Base-by-base conservation (phyloP, 2,888 invertebrate species). In the Cryptus viduatorius region DNA sequence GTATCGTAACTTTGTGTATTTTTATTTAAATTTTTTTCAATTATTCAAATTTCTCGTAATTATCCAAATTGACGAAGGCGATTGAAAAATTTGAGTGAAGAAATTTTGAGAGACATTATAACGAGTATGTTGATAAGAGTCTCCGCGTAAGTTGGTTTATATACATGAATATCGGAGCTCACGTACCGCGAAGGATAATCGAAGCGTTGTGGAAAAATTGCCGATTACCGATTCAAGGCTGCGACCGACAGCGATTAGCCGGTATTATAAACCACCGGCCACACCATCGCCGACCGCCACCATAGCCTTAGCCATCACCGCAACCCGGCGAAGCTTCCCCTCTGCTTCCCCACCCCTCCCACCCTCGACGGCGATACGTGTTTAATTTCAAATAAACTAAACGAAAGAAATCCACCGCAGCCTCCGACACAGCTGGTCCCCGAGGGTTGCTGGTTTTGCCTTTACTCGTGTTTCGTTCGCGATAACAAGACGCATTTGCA, bases 181-280 rank as follows among this genome's bases (percentile, higher is more conserved):
- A 68, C 82, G 83, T 84, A 87, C 78, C 79, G 83, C 83, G 56
- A 85, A 84, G 85, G 85, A 89, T 88, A 89, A 88, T 89, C 89
- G 84, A 87, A 87, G 80, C 85, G 83, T 79, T 82, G 79, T 82
- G 86, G 87, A 90, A 90, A 89, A 89, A 90, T 89, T 84, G 84
- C 77, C 87, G 87, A 89, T 90, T 89, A 89, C 83, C 79, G 84
- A 89, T 90, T 90, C 90, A 90, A 90, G 90, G 90, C 87, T 86
- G 86, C 87, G 87, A 84, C 77, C 83, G 77, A 81, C 80, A 85
- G 83, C 85, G 81, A 86, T 83, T 86, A 85, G 79, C 67, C 80
- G 81, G 69, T 80, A 85, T 83, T 82, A 79, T 79, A 71, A 71
- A 50, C 71, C 44, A 73, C 29, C 10, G 37, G 53, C 37, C 31